Evolutionary conservation across 1,140 invertebrate species (phyloP), one percentile per base, ranked within the genome.

Genomic region (Drosophila neocordata): DNA sequence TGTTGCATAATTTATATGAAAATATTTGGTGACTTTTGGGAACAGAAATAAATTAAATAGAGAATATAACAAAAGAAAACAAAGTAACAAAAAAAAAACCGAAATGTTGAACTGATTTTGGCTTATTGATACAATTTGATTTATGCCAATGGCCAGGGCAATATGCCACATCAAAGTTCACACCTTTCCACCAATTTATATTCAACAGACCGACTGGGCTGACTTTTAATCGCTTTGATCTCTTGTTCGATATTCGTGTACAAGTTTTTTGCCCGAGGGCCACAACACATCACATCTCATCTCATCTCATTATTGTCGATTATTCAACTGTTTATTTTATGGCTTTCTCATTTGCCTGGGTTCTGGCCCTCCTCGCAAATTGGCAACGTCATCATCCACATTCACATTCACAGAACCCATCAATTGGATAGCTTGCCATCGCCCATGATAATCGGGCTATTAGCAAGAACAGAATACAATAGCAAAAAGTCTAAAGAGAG

Each of bases 321-420:
- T 85, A 85, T 85, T 85, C 78, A 87, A 88, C 79, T 88, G 83
- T 87, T 87, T 87, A 87, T 88, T 88, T 88, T 77, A 87, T 87
- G 66, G 79, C 83, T 87, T 89, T 89, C 83, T 89, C 83, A 88
- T 87, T 87, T 48, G 41, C 15, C 41, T 48, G 83, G 76, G 76
- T 34, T 72, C 60, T 48, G 41, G 15, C 41, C 41, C 41, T 70
- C 65, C 81, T 55, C 70, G 64, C 68, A 65, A 88, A 88, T 71
- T 83, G 79, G 84, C 84, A 87, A 65, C 83, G 83, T 87, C 83
- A 87, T 48, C 41, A 48, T 48, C 41, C 18, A 48, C 15, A 48
- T 48, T 20, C 41, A 9, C 41, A 48, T 48, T 48, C 18, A 48
- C 41, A 48, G 20, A 15, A 15, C n/a, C 41, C 41, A 48, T 48